Evolutionary conservation across 2,113 vertebrate species (phyloP).

Genomic region (Indicator maculatus): DNA sequence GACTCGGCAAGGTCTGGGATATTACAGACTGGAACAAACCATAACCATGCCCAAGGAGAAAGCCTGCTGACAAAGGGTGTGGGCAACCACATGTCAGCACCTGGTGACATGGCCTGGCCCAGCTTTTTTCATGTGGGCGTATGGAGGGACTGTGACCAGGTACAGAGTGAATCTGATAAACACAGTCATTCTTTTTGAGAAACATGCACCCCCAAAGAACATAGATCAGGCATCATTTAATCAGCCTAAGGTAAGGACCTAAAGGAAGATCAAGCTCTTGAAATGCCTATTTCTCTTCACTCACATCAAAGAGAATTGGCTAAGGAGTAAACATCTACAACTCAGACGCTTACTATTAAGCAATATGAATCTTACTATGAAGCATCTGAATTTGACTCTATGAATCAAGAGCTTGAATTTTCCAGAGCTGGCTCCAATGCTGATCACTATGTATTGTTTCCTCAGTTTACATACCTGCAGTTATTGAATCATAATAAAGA

Average conservation of each 20-base stretch:
- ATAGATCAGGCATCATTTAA: background rate
- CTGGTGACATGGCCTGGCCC: background rate
- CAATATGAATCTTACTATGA: background rate
- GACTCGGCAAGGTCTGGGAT: background rate
- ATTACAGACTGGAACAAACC: background rate
- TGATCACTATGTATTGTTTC: background rate
- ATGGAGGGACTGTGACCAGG: background rate
- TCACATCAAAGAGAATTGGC: background rate
- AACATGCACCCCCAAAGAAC: background rate
- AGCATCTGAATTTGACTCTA: background rate
- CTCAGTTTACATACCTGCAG: background rate
- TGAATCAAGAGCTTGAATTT: background rate
- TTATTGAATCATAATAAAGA: background rate
- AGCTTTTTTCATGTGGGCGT: background rate
- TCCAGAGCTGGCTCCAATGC: background rate
- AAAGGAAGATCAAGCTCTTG: background rate
- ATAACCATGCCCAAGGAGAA: background rate
- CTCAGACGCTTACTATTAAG: background rate
- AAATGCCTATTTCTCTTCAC: background rate
- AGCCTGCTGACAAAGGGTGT: background rate
- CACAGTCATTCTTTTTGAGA: background rate
- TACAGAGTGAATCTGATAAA: background rate
- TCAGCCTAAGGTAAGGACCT: background rate
- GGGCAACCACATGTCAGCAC: background rate
- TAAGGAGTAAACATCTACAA: background rate